Evolutionary conservation across 2,113 vertebrate genomes (phyloP).

Genomic region (Reinhardtius hippoglossoides): DNA sequence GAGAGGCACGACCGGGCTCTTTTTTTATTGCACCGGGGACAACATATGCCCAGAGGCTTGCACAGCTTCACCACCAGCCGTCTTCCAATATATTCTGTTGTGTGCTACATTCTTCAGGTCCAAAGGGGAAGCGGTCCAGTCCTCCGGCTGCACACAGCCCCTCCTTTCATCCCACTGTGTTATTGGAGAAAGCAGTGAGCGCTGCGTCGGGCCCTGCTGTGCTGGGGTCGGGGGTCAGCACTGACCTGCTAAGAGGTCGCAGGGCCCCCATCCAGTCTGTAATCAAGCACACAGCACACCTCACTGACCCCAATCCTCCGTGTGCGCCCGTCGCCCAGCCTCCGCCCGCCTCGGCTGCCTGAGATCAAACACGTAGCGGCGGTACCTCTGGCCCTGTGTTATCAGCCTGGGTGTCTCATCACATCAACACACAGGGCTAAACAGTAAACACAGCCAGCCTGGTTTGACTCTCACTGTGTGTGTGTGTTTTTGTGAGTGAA

Average conservation of each 20-base stretch:
- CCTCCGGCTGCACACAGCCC: conserved; percentile 40
- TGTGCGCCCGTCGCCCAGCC: conserved; percentile 46
- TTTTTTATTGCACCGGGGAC: conserved; percentile 28
- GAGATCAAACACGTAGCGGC: conserved; percentile 76
- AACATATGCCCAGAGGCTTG: conserved; percentile 52
- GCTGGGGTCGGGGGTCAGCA: conserved; percentile 69
- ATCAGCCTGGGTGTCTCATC: conserved; percentile 80
- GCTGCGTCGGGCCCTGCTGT: conserved; percentile 62
- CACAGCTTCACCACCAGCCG: conserved; percentile 38
- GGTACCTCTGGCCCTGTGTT: conserved; percentile 71
- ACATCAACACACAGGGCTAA: conserved; percentile 74
- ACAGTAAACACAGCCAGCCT: conserved; percentile 79
- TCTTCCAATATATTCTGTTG: conserved; percentile 32
- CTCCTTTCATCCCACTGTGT: conserved; percentile 75
- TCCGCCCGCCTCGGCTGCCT: conserved; percentile 41
- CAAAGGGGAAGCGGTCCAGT: conserved; percentile 67
- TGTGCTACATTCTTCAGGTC: conserved; percentile 59
- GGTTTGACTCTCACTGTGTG: conserved; percentile 52
- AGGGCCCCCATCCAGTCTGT: conserved; percentile 68
- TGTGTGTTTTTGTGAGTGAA: not conserved
- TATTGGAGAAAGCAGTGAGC: conserved; percentile 71
- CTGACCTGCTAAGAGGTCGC: conserved; percentile 74
- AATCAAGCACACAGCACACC: conserved; percentile 79
- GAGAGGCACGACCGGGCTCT: conserved; percentile 50
- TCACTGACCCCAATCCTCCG: conserved; percentile 62